Percentiles rank a stretch among this genome's conserved stretches.
Conservation (phyloP, 2,888 invertebrate genomes). For the Cosmopolites sordidus region DNA sequence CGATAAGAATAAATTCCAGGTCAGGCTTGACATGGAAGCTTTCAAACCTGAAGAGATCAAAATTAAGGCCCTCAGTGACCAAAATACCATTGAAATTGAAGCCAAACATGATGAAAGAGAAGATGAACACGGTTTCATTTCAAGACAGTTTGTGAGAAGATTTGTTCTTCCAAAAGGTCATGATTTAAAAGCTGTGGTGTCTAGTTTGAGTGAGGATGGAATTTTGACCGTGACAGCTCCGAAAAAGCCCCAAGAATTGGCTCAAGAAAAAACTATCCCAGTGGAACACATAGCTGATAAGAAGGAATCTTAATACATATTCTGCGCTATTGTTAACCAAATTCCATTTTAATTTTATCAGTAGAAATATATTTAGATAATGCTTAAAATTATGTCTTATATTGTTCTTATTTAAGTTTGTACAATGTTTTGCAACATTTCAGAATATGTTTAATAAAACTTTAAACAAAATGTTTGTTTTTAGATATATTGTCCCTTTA, state of each 20-base stretch:
- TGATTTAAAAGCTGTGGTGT: slow-evolving; percentile 67
- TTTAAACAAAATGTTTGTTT: too few relatives aligned
- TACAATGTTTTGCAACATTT: slow-evolving; percentile 16
- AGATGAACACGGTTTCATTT: slow-evolving; percentile 71
- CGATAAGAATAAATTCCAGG: slow-evolving; percentile 67
- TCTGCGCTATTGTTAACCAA: too few relatives aligned
- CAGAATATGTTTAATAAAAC: background rate
- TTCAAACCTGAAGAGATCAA: slow-evolving; percentile 72
- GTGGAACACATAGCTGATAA: slow-evolving; percentile 27
- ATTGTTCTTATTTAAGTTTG: slow-evolving; percentile 13
- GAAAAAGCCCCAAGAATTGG: slow-evolving; percentile 39
- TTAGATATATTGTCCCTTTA: too few relatives aligned
- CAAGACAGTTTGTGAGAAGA: slow-evolving; percentile 70
- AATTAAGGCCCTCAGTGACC: slow-evolving; percentile 66
- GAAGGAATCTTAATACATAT: slow-evolving; percentile 7
- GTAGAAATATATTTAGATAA: too few relatives aligned
- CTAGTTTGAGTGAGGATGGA: slow-evolving; percentile 73
- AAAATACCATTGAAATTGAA: slow-evolving; percentile 64
- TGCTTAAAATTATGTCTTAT: too few relatives aligned
- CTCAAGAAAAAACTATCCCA: slow-evolving; percentile 29
- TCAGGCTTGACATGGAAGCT: slow-evolving; percentile 70
- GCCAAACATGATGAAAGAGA: slow-evolving; percentile 74
- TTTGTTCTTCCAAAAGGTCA: slow-evolving; percentile 73
- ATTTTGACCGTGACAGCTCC: slow-evolving; percentile 67
- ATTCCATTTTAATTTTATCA: too few relatives aligned